Conservation (phyloP, 2,888 invertebrate species). For the Onchidella celtica region DNA sequence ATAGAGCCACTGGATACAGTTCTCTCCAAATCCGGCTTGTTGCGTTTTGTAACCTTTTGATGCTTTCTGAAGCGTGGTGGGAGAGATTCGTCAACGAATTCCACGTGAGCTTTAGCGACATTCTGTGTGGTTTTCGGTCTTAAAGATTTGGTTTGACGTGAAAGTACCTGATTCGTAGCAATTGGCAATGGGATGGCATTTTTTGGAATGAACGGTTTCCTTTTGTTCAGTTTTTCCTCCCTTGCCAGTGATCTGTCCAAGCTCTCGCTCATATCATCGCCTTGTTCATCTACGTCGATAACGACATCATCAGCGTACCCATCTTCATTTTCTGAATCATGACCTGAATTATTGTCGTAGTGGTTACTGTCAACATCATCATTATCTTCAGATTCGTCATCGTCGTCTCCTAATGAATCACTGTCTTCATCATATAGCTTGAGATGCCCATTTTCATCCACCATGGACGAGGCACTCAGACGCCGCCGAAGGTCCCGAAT, state of each 20-base stretch:
- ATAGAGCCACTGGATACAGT: background rate
- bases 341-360: background rate
- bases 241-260: no score
- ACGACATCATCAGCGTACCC: background rate
- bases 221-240: no score
- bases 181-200: no score
- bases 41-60: background rate
- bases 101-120: background rate
- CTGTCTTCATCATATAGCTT: conserved; percentile 45
- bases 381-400: conserved; percentile 11
- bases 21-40: background rate
- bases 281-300: background rate
- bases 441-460: conserved; percentile 44
- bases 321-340: background rate
- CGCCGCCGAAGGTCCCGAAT: background rate
- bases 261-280: no score
- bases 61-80: background rate
- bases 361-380: conserved; percentile 1
- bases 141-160: no score
- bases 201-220: no score
- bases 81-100: conserved; percentile 2
- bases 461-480: conserved; percentile 19
- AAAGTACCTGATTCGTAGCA: no score
- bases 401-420: conserved; percentile 11
- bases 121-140: background rate